Conservation (phyloP, 2,797 vertebrate genomes). For the Pantherophis vulpinus region DNA sequence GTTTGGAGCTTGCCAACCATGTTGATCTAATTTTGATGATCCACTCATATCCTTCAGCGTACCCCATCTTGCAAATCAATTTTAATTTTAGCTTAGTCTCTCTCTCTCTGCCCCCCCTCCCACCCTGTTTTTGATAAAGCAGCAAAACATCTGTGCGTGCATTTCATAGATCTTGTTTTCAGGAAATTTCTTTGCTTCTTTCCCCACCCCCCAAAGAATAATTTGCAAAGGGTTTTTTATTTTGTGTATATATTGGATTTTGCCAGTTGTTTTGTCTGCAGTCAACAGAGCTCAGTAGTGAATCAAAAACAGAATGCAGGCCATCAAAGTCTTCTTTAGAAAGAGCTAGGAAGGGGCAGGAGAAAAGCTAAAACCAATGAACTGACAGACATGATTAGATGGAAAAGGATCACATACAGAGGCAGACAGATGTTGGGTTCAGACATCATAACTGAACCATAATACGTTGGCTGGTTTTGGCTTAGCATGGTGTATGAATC, state of each 20-base stretch:
- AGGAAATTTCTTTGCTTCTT: slow-evolving; percentile 60
- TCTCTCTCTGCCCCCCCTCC: too few species aligned
- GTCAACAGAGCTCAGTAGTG: neutral
- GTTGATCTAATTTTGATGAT: slow-evolving; percentile 76
- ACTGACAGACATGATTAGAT: neutral
- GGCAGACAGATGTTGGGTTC: neutral
- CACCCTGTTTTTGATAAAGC: slow-evolving; percentile 53
- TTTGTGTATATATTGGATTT: neutral
- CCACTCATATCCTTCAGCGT: slow-evolving; percentile 71
- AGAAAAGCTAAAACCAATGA: neutral
- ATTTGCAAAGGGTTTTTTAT: slow-evolving; percentile 28
- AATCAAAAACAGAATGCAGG: neutral
- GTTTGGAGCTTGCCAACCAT: slow-evolving; percentile 68
- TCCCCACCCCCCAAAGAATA: slow-evolving; percentile 16
- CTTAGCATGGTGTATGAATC: neutral
- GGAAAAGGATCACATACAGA: neutral
- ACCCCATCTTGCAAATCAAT: slow-evolving; percentile 56
- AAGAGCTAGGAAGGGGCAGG: neutral
- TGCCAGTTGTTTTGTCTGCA: slow-evolving; percentile 37
- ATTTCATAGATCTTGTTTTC: slow-evolving; percentile 63
- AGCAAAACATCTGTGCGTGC: slow-evolving; percentile 66
- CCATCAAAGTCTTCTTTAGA: neutral
- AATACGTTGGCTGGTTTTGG: neutral
- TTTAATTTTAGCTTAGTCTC: slow-evolving; percentile 69
- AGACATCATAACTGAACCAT: neutral